Conservation (phyloP, 1,140 invertebrate species). For the Bombus superbus region DNA sequence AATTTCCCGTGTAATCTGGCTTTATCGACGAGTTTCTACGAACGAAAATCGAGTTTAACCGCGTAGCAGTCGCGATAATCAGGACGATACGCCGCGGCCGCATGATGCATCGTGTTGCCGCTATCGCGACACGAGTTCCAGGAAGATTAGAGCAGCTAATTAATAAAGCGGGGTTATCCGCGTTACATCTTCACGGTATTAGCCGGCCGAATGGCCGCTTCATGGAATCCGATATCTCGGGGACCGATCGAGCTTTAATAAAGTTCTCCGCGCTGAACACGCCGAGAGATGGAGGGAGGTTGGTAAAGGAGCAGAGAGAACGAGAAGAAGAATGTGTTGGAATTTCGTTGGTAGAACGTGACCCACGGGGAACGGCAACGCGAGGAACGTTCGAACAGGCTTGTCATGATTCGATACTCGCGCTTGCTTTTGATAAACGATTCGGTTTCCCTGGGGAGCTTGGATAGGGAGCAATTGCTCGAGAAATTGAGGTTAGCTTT, state of each 20-base stretch:
- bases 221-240: constrained; percentile 61
- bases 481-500: neutral
- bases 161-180: constrained; percentile 68
- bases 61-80: constrained; percentile 24
- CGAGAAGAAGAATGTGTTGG: constrained; percentile 4
- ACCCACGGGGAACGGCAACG: constrained; percentile 18
- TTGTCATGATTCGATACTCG: constrained; percentile 44
- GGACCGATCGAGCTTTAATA: constrained; percentile 67
- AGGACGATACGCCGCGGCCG: constrained; percentile 44
- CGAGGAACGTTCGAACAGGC: neutral
- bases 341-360: constrained; percentile 46
- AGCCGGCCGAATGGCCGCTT: constrained; percentile 52
- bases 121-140: constrained; percentile 67
- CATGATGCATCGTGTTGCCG: constrained; percentile 59
- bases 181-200: constrained; percentile 65
- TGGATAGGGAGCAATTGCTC: constrained; percentile 14
- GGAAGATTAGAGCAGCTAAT: constrained; percentile 68
- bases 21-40: constrained; percentile 5
- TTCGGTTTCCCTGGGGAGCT: neutral
- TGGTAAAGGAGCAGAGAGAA: neutral
- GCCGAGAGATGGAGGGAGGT: neutral
- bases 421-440: constrained; percentile 31
- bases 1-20: neutral
- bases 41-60: neutral
- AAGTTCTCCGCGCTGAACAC: constrained; percentile 53